Conservation (phyloP, 1,140 invertebrate genomes). For the Aphis gossypii region DNA sequence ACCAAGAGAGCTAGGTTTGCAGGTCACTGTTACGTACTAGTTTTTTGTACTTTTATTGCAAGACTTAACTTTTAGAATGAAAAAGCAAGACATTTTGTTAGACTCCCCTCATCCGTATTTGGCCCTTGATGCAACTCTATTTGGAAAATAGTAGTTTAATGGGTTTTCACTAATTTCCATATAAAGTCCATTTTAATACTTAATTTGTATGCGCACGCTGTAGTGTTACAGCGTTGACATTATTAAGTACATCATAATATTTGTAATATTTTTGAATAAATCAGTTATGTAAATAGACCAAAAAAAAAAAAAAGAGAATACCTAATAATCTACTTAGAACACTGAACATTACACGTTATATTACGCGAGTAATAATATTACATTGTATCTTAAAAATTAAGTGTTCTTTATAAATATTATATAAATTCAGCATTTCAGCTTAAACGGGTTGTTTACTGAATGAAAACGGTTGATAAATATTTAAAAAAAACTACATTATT, state of each 20-base stretch:
- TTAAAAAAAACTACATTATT: neutral
- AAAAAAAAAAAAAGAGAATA: neutral
- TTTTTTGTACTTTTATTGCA: neutral
- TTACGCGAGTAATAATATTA: neutral
- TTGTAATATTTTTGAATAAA: neutral
- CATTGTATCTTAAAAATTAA: conserved; percentile 13
- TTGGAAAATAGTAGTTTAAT: neutral
- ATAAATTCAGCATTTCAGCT: neutral
- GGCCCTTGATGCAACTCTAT: neutral
- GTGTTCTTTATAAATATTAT: neutral
- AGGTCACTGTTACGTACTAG: neutral
- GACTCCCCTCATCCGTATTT: neutral
- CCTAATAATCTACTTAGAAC: neutral
- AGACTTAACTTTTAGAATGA: neutral
- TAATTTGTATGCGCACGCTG: neutral
- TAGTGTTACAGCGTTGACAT: neutral
- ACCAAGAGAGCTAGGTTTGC: neutral
- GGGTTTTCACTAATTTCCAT: neutral
- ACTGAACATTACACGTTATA: neutral
- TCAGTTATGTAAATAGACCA: neutral
- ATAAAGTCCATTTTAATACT: conserved; percentile 24
- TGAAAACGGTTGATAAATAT: neutral
- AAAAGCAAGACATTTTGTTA: neutral
- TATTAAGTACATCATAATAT: neutral
- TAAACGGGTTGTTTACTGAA: neutral